Base-by-base conservation (phyloP, 2,113 vertebrate species). In the Muntiacus reevesi region DNA sequence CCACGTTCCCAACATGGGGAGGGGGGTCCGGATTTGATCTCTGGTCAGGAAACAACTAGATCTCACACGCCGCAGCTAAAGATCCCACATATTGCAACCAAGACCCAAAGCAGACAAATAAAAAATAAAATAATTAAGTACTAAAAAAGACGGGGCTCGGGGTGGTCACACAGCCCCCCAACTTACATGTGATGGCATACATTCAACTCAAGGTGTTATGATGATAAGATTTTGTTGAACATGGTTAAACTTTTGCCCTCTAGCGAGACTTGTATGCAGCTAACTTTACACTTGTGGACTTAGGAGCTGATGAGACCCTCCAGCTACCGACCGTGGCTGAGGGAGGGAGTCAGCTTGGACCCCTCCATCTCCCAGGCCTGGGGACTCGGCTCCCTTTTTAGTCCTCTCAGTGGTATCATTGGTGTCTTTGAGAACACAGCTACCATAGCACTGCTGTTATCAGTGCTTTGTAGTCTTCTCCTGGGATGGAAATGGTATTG, bases 11-110 rank as follows among this genome's bases (percentile, higher is more conserved):
- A 71, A 3, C 40, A n/a, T 71, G 5, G 6, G 17, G n/a, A 2
- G 7, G 8, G 19, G n/a, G 19, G 4, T 4, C 19, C 5, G 0
- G 36, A 6, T 76, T 76, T 6, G 0, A 43, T 43, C 36, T 27
- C 23, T 7, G 36, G 71, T 76, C 71, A 76, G 23, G 23, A 76
- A 76, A 76, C 23, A 43, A 76, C 12, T 43, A 43, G 71, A 76
- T 76, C 36, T 76, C 71, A 14, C 12, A 43, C 14, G 36, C 71
- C 0, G 3, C 71, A 76, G 19, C 71, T 43, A 76, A 76, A 76
- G 23, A 76, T 13, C 36, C 71, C 23, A 27, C 71, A 43, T 7
- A 25, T 12, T 27, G 12, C n/a, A 76, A 43, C 71, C 27, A 76
- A 76, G 71, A 43, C 36, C 36, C 23, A 43, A 43, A 25, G 12